A percentile compares a stretch with the other conserved stretches of the same genome.
Evolutionary conservation across 2,113 vertebrate species (phyloP).

Genomic region (Megaceryle torquata): DNA sequence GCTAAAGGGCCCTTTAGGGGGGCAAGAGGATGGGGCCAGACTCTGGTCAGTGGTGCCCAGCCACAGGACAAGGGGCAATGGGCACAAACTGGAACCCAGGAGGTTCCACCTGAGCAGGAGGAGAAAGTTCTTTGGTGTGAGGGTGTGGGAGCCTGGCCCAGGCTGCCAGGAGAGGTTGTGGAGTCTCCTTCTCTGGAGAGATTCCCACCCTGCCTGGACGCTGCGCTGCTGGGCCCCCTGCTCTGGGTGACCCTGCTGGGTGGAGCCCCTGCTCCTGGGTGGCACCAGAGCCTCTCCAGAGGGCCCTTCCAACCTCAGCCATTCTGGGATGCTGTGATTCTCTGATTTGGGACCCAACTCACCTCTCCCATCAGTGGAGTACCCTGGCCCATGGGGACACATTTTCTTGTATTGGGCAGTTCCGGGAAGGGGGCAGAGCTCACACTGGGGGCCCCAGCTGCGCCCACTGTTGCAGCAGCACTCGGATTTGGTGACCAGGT

Average conservation of each 20-base stretch:
- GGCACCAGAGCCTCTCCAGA: not conserved
- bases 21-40: no score
- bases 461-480: constrained; percentile 91
- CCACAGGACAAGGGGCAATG: no score
- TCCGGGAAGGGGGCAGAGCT: constrained; percentile 89
- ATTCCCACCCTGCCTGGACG: no score
- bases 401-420: constrained; percentile 90
- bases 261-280: not conserved
- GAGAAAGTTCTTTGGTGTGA: no score
- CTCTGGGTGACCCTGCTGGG: not conserved
- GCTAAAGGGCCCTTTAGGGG: no score
- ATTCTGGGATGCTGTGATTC: not conserved
- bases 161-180: no score
- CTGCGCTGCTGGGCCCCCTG: not conserved
- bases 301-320: not conserved
- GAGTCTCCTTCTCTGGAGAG: no score
- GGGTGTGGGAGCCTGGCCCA: no score
- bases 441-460: constrained; percentile 90
- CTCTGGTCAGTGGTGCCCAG: no score
- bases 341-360: not conserved
- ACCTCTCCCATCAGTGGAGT: constrained; percentile 89
- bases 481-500: constrained; percentile 87
- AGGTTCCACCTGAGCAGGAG: no score
- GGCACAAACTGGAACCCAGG: no score
- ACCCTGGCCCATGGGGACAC: constrained; percentile 91